Conservation (phyloP, 2,797 vertebrate species). For the Rallus crepitans region DNA sequence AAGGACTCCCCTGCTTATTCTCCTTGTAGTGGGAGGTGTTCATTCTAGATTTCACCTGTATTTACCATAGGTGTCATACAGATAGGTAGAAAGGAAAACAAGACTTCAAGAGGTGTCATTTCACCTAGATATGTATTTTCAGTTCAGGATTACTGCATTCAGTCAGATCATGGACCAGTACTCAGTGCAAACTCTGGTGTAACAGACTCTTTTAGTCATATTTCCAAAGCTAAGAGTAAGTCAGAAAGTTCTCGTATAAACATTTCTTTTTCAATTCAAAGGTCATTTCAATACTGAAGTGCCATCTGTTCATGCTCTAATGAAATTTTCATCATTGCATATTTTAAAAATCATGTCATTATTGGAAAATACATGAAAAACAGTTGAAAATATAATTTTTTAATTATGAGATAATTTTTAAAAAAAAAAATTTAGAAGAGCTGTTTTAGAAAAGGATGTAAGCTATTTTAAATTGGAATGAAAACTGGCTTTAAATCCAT, state of each 20-base stretch:
- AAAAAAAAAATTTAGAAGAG: background rate
- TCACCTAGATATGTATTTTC: background rate
- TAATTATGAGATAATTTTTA: background rate
- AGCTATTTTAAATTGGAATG: background rate
- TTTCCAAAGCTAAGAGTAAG: conserved; percentile 10
- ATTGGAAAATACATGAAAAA: background rate
- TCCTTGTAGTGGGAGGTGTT: background rate
- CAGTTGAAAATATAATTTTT: background rate
- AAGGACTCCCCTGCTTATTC: background rate
- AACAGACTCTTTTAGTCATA: background rate
- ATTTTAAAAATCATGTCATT: background rate
- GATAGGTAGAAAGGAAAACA: background rate
- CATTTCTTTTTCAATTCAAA: background rate
- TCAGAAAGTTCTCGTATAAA: background rate
- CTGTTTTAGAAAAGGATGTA: background rate
- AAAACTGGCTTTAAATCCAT: background rate
- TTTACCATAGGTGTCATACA: background rate
- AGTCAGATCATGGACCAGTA: background rate
- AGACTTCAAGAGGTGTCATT: background rate
- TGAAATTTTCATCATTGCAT: background rate
- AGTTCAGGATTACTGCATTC: background rate
- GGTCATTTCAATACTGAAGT: background rate
- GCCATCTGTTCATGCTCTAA: conserved; percentile 24
- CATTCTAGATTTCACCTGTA: background rate
- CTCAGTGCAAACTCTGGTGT: background rate